A percentile compares a stretch with the other conserved stretches of the same genome.
These are phyloP conservation scores for Empidonax alnorum DNA, from an alignment of 2,113 vertebrate species.

Conservation along the genomic window DNA sequence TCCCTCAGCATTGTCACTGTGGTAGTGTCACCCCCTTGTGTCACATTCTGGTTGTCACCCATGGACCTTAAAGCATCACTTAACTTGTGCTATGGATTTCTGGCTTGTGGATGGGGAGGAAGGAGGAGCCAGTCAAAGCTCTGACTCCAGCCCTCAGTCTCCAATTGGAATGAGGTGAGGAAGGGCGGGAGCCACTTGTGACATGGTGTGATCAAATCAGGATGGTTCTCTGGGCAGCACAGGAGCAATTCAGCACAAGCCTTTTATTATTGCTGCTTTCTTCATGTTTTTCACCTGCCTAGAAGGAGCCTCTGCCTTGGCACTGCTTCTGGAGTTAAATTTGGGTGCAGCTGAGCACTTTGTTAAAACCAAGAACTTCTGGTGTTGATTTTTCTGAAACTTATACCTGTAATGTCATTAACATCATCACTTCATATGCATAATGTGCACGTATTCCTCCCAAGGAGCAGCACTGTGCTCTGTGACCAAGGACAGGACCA, in stretches of 20 bases:
- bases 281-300: not conserved
- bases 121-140: not conserved
- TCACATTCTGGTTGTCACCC: not conserved
- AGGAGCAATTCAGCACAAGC: not conserved
- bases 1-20: rapidly evolving
- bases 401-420: not conserved
- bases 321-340: not conserved
- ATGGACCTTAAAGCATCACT: not conserved
- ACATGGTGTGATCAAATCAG: not conserved
- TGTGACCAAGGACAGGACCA: not conserved
- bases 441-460: not conserved
- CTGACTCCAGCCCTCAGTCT: not conserved
- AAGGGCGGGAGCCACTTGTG: not conserved
- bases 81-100: not conserved
- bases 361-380: not conserved
- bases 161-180: not conserved
- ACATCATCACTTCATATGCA: not conserved
- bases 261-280: not conserved
- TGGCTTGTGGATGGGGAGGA: not conserved
- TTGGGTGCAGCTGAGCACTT: not conserved
- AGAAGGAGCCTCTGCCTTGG: not conserved
- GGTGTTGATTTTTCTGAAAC: not conserved
- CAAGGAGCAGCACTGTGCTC: not conserved
- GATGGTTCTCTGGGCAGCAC: not conserved
- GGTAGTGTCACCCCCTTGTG: not conserved